Conservation (phyloP, 2,888 invertebrate genomes). For the Muschampia staudingeri region DNA sequence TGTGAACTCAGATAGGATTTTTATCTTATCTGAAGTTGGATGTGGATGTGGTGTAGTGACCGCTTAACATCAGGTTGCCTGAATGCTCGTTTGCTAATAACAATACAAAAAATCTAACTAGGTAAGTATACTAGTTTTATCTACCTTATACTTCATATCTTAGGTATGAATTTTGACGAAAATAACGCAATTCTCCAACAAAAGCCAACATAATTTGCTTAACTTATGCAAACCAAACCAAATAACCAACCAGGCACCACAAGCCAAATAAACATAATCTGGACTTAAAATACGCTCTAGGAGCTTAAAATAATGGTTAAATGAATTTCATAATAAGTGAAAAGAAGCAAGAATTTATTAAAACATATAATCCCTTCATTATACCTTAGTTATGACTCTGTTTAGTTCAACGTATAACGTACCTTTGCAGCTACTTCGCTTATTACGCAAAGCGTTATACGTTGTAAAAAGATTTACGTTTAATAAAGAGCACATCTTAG, state of each 20-base stretch:
- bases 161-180: no score
- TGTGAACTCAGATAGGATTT: no score
- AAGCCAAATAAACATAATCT: constrained; percentile 23
- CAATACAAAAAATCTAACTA: no score
- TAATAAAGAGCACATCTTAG: no score
- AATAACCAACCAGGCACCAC: not conserved
- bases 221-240: not conserved
- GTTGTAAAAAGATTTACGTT: no score
- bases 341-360: constrained; percentile 37
- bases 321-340: constrained; percentile 39
- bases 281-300: constrained; percentile 15
- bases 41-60: no score
- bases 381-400: constrained; percentile 7
- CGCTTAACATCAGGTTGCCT: no score
- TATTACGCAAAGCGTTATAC: no score
- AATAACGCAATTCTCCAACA: not conserved
- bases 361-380: constrained; percentile 28
- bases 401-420: not conserved
- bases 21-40: no score
- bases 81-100: no score
- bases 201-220: not conserved
- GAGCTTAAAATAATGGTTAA: constrained; percentile 27
- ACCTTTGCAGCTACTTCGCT: not conserved
- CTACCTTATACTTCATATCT: no score
- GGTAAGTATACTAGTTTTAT: no score